These are phyloP conservation scores for Gallinago stenura DNA, from an alignment of 2,797 vertebrate genomes.

Conservation along the genomic window DNA sequence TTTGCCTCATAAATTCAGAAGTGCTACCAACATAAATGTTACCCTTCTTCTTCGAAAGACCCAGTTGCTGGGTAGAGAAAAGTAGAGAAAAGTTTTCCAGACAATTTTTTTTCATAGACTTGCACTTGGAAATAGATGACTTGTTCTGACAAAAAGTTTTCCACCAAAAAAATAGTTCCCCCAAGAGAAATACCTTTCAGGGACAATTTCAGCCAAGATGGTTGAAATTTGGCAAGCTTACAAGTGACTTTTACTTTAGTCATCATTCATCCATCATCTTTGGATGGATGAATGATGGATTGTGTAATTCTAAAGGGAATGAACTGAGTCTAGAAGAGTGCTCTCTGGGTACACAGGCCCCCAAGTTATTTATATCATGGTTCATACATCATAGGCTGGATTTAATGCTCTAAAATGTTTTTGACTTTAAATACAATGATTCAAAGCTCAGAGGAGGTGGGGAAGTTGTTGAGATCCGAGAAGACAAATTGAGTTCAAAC, in stretches of 20 bases:
- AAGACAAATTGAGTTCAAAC: slow-evolving; percentile 33
- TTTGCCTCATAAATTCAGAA: neutral
- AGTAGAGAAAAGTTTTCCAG: too few species aligned
- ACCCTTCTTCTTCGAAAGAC: neutral
- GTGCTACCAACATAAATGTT: neutral
- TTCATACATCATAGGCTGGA: slow-evolving; percentile 55
- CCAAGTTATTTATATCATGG: slow-evolving; percentile 54
- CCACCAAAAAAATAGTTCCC: too few species aligned
- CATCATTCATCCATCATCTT: slow-evolving; percentile 61
- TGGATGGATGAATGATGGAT: slow-evolving; percentile 35
- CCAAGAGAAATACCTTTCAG: slow-evolving; percentile 59
- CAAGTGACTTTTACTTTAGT: slow-evolving; percentile 69
- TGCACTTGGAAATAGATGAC: too few species aligned
- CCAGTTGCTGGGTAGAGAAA: neutral
- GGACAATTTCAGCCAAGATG: slow-evolving; percentile 60
- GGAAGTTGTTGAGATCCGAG: slow-evolving; percentile 37
- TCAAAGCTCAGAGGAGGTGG: slow-evolving; percentile 26
- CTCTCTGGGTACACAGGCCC: slow-evolving; percentile 34
- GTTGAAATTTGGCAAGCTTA: slow-evolving; percentile 56
- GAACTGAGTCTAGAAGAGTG: slow-evolving; percentile 24
- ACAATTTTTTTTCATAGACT: too few species aligned
- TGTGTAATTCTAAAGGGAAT: slow-evolving; percentile 63
- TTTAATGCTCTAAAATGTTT: slow-evolving; percentile 51
- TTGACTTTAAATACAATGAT: slow-evolving; percentile 45
- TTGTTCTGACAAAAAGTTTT: too few species aligned